A percentile compares a stretch with the other conserved stretches of the same genome.
Evolutionary conservation across 1,140 invertebrate genomes (phyloP).

Genomic region (Hypothenemus hampei): DNA sequence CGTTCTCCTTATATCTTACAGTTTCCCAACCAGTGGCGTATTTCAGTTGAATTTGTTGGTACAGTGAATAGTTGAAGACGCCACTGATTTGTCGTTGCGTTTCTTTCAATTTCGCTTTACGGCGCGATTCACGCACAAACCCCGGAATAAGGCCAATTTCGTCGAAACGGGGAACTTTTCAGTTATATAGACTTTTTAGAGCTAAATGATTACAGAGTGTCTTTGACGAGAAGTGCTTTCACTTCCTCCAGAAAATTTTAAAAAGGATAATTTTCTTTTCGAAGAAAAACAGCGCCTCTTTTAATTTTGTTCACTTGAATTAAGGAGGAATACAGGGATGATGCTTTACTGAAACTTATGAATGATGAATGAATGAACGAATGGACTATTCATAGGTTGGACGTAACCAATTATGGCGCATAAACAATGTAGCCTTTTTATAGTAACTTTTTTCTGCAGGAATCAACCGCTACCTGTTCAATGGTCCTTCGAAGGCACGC

Average conservation of each 20-base stretch:
- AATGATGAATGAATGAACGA: too few relatives aligned
- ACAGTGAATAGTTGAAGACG: neutral
- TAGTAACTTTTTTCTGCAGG: too few relatives aligned
- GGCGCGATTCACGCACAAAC: constrained; percentile 19
- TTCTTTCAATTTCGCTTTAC: constrained; percentile 20
- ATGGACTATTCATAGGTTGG: too few relatives aligned
- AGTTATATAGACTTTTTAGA: constrained; percentile 17
- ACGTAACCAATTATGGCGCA: too few relatives aligned
- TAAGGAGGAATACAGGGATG: too few relatives aligned
- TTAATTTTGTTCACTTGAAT: too few relatives aligned
- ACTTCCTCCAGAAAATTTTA: neutral
- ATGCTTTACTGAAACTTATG: too few relatives aligned
- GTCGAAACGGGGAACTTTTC: constrained; percentile 7
- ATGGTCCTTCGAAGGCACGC: too few relatives aligned
- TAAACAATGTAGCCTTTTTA: too few relatives aligned
- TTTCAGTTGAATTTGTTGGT: neutral
- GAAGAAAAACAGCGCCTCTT: too few relatives aligned
- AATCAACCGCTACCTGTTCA: too few relatives aligned
- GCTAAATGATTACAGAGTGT: constrained; percentile 15
- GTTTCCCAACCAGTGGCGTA: neutral
- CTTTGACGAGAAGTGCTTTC: constrained; percentile 3
- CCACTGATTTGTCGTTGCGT: neutral
- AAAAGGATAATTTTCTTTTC: too few relatives aligned
- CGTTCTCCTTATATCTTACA: neutral
- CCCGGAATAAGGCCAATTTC: constrained; percentile 14